A percentile compares a stretch with the other conserved stretches of the same genome.
Evolutionary conservation across 2,797 vertebrate genomes (phyloP).

Genomic region (Perdix hodgsoniae): DNA sequence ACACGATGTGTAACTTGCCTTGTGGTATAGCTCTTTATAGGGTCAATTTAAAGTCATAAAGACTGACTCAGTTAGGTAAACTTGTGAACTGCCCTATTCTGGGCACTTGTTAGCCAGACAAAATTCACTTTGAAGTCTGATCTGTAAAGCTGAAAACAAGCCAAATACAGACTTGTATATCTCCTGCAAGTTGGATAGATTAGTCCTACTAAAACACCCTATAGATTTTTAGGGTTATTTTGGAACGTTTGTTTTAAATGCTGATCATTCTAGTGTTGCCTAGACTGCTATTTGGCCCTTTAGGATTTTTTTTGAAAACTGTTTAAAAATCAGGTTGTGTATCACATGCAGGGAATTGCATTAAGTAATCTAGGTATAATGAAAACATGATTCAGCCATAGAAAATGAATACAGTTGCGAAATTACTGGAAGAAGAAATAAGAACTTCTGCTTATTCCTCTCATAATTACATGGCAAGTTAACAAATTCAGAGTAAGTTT

Average conservation of each 20-base stretch:
- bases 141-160: neutral
- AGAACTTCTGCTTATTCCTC: neutral
- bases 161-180: neutral
- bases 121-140: constrained; percentile 56
- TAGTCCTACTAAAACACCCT: neutral
- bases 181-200: neutral
- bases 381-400: neutral
- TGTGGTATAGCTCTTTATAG: neutral
- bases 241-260: constrained; percentile 11
- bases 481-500: neutral
- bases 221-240: neutral
- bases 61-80: constrained; percentile 9
- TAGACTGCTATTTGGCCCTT: neutral
- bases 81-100: neutral
- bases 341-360: neutral
- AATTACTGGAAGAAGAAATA: neutral
- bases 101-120: neutral
- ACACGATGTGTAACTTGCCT: neutral
- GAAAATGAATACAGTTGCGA: neutral
- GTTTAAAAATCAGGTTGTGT: neutral
- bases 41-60: constrained; percentile 26
- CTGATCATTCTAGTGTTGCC: constrained; percentile 1
- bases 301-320: neutral
- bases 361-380: neutral
- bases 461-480: neutral